These are phyloP conservation scores for Tretioscincus oriximinensis DNA, from an alignment of 2,113 vertebrate species.

Conservation along the genomic window DNA sequence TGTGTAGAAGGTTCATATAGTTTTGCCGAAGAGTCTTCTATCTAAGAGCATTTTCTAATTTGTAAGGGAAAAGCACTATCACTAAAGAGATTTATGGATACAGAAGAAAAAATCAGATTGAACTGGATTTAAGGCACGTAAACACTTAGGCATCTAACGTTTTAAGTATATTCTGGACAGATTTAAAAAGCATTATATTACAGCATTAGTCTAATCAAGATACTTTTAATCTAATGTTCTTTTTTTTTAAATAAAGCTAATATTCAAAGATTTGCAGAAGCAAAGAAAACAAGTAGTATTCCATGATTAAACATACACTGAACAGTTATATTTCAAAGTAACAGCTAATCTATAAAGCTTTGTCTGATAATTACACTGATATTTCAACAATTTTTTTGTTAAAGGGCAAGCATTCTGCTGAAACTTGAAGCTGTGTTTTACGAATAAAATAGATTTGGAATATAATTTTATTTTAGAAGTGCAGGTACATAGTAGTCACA, in stretches of 20 bases:
- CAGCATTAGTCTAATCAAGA: background rate
- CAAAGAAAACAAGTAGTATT: background rate
- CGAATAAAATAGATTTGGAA: background rate
- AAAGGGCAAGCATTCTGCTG: background rate
- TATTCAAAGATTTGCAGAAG: background rate
- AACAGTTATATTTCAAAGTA: background rate
- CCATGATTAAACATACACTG: fast-evolving
- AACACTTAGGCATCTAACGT: background rate
- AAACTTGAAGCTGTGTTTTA: constrained; percentile 24
- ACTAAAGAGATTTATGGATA: background rate
- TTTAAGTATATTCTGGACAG: background rate
- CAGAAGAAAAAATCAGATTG: background rate
- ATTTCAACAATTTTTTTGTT: background rate
- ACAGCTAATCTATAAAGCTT: background rate
- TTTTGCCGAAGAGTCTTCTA: background rate
- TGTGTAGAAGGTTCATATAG: background rate
- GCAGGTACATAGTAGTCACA: background rate
- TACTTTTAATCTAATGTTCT: constrained; percentile 9
- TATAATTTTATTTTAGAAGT: background rate
- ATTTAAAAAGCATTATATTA: background rate
- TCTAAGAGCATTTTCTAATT: background rate
- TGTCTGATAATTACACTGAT: background rate
- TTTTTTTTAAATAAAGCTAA: background rate
- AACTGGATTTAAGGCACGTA: constrained; percentile 3
- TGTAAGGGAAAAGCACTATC: background rate